These are phyloP conservation scores for Antheraea assamensis DNA, from an alignment of 2,888 invertebrate genomes.

Conservation along the genomic window DNA sequence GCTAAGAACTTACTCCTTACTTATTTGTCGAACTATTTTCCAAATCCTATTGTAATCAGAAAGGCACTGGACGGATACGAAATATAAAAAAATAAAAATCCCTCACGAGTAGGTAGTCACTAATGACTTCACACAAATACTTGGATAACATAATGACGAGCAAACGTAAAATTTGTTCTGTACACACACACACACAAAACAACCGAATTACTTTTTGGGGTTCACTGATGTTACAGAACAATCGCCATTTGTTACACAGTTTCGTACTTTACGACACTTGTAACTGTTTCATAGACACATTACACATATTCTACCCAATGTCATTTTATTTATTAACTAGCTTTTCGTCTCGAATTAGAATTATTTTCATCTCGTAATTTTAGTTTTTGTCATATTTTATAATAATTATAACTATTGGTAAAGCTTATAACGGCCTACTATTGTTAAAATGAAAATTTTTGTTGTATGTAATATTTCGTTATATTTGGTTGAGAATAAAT, in stretches of 20 bases:
- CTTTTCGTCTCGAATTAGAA: background rate
- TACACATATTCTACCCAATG: background rate
- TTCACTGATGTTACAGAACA: constrained; percentile 27
- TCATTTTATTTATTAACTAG: background rate
- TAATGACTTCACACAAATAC: constrained; percentile 60
- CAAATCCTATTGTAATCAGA: constrained; percentile 26
- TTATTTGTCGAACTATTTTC: constrained; percentile 22
- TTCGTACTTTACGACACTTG: background rate
- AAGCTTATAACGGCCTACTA: too few species aligned
- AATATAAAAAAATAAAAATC: constrained; percentile 40
- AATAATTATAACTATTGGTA: too few species aligned
- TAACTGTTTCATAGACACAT: background rate
- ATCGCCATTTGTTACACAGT: background rate
- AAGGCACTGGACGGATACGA: constrained; percentile 31
- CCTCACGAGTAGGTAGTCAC: constrained; percentile 46
- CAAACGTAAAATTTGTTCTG: constrained; percentile 57
- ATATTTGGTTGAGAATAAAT: too few species aligned
- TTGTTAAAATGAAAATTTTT: too few species aligned
- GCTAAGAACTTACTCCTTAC: constrained; percentile 21
- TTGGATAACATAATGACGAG: constrained; percentile 54
- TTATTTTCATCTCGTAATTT: background rate
- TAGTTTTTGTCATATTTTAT: too few species aligned
- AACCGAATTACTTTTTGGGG: constrained; percentile 35
- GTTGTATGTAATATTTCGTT: too few species aligned
- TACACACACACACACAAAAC: constrained; percentile 49